Base-by-base conservation (phyloP, 2,797 vertebrate species). In the Takifugu ocellatus region DNA sequence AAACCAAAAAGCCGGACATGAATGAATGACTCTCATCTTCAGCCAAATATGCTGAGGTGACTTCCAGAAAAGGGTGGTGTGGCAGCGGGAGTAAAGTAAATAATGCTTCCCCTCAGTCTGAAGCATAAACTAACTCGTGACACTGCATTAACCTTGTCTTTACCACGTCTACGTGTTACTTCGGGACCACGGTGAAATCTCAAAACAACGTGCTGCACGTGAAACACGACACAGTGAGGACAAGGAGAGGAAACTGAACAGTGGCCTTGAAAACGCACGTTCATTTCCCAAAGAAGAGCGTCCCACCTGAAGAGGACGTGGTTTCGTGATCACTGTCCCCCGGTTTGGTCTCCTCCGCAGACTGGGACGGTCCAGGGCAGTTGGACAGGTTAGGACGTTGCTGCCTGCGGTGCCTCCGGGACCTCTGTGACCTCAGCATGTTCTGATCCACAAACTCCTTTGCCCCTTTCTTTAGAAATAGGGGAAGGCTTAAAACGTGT, bases 371-470 rank as follows among this genome's bases (percentile, higher is more conserved):
- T 42, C 72, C 92, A 0, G 94, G 90, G 49, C 93, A 93, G 52
- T 90, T 91, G 2, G 93, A 84, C 24, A 84, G 90, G 74, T 91
- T 84, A 50, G 89, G 73, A 0, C 90, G 90, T 66, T 91, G 92
- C 77, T 93, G 92, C 51, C 90, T 90, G 2, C 94, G 89, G 1
- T 94, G 90, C 6, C 93, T 89, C 0, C 96, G 93, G 0, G 92
- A 92, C 72, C 92, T 93, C 84, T 94, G 94, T 45, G 94, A 93
- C 2, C 92, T 90, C 8, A 91, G 79, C 84, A 96, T 95, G 65
- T 97, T 94, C 84, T 94, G 91, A 14, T 94, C 93, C 14, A 96
- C 94, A 39, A 97, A 98, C 72, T 99, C 96, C 84, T 96, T 99
- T 27, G 97, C 97, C 82, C 96, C 97, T 90, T 99, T 96, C 97